Base-by-base conservation (phyloP, 2,797 vertebrate species). In the Dromococcyx pavoninus region DNA sequence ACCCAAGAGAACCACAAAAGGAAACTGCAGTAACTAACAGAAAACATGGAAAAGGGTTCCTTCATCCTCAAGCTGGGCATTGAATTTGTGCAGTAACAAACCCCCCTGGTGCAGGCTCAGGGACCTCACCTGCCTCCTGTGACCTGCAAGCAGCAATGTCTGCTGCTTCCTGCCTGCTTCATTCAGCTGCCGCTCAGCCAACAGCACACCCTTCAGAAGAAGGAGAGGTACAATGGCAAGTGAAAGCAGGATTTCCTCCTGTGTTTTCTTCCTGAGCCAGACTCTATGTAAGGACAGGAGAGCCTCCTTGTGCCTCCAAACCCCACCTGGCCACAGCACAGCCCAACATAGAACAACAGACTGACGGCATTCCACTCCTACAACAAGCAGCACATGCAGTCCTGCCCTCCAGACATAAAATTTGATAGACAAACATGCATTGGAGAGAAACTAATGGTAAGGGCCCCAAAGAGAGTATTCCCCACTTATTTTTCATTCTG, bases 211-310 rank as follows among this genome's bases (percentile, higher is more conserved):
- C 51, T 53, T 54, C 46, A 54, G n/a, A 76, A n/a, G 27, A 35
- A 28, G n/a, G 25, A 91, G 77, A 79, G 32, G 13, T 48, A 75
- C 70, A 91, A 88, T 69, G 51, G 70, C 5, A 2, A 86, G 37
- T 72, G 60, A 66, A 81, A 88, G 77, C 76, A 66, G 76, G 83
- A 95, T 87, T 91, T 95, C 80, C 88, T 78, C 30, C 75, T 70
- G 32, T 3, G 8, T 57, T 58, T 82, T 23, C 25, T 69, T 92
- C 48, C 72, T 73, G 58, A 86, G 19, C 13, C 57, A 83, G 19
- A 60, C 25, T 75, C 58, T 78, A 22, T 33, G 13, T 28, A 60
- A 77, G 64, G 67, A 62, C 93, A 66, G 11, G 25, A 50, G 91
- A 86, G 23, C 18, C 12, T 70, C 51, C 51, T 46, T 0, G 0